phyloP scores from a whole-genome alignment of 1,140 invertebrate genomes.

The Sarcophaga peregrina region DNA sequence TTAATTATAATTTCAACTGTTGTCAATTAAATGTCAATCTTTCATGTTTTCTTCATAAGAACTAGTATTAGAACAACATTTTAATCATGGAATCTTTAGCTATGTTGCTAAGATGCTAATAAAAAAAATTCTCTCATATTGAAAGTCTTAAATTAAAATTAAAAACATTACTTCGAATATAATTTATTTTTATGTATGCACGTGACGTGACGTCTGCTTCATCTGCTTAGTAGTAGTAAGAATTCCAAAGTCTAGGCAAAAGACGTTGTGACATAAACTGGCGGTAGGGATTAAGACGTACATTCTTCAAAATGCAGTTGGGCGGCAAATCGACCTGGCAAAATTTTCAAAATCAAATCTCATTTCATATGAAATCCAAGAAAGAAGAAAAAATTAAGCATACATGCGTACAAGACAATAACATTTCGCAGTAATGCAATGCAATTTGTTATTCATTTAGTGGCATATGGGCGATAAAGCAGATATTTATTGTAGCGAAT shows the following conservation, averaged over 20 bases:
- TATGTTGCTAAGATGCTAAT: too few species aligned
- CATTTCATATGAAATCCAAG: background rate
- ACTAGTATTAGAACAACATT: too few species aligned
- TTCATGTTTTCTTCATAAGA: too few species aligned
- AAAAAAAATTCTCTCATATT: too few species aligned
- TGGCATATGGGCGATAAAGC: background rate
- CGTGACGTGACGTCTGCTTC: background rate
- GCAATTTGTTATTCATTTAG: background rate
- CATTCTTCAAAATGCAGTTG: conserved; percentile 60
- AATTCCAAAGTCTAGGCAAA: conserved; percentile 57
- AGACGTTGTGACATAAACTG: conserved; percentile 51
- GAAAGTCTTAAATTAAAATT: background rate
- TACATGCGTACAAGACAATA: background rate
- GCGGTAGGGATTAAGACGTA: conserved; percentile 51
- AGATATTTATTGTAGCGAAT: conserved; percentile 38
- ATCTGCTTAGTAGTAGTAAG: background rate
- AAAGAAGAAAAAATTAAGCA: background rate
- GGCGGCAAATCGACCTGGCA: conserved; percentile 58
- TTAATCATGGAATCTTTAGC: too few species aligned
- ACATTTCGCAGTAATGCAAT: background rate
- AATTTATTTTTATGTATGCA: background rate
- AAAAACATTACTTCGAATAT: conserved; percentile 20
- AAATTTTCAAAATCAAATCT: background rate
- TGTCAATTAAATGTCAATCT: too few species aligned
- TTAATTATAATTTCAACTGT: too few species aligned